phyloP scores from a whole-genome alignment of 2,797 vertebrate species.

The Channa striata region DNA sequence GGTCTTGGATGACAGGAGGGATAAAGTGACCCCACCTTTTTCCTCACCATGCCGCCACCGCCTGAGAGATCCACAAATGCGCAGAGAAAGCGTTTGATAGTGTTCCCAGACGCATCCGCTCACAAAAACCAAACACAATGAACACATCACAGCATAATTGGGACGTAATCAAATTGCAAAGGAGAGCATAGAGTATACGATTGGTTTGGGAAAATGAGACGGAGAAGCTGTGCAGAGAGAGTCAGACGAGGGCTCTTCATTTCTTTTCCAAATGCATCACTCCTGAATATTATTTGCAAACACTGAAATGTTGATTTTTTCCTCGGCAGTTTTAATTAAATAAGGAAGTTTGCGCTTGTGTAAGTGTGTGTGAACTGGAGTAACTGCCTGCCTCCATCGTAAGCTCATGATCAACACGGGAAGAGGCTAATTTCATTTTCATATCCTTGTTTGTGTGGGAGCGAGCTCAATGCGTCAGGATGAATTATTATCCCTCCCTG shows the following conservation, averaged over 20 bases:
- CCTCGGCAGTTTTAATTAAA: slow-evolving; percentile 45
- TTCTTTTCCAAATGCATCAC: slow-evolving; percentile 17
- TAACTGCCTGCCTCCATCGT: slow-evolving; percentile 40
- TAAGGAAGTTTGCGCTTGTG: slow-evolving; percentile 18
- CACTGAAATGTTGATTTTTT: slow-evolving; percentile 16
- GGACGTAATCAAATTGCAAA: slow-evolving; percentile 30
- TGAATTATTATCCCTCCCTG: slow-evolving; percentile 56
- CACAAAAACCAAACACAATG: slow-evolving; percentile 31
- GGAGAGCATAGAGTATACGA: slow-evolving; percentile 5
- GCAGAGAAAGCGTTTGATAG: background rate
- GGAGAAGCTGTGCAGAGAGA: slow-evolving; percentile 6
- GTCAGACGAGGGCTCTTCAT: slow-evolving; percentile 5
- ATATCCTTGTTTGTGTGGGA: slow-evolving; percentile 51
- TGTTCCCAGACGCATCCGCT: slow-evolving; percentile 14
- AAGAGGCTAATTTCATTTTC: slow-evolving; percentile 55
- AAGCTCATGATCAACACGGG: slow-evolving; percentile 52
- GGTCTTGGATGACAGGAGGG: too few relatives aligned
- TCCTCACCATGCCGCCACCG: too few relatives aligned
- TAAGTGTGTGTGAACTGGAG: slow-evolving; percentile 19
- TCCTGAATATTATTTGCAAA: slow-evolving; percentile 21
- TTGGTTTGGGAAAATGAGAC: slow-evolving; percentile 26
- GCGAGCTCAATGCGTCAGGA: slow-evolving; percentile 34
- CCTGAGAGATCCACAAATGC: background rate
- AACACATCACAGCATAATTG: slow-evolving; percentile 30
- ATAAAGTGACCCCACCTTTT: too few relatives aligned